Base-by-base conservation (phyloP, 1,140 invertebrate species). In the Drosophila lini region DNA sequence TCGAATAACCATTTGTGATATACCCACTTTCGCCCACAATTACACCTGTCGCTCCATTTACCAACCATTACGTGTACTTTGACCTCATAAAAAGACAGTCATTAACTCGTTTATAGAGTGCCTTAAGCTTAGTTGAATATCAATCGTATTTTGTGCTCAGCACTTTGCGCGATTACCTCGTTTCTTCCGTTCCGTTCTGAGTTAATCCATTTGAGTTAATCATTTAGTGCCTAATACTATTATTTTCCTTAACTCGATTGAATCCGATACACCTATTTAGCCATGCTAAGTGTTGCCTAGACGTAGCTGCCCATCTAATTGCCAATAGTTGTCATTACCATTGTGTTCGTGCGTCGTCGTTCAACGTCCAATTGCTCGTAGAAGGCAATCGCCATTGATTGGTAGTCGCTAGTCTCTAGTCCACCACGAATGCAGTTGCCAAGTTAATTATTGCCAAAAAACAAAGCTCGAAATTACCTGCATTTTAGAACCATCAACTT, bases 111-210 rank as follows among this genome's bases (percentile, higher is more conserved):
- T 47, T 59, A 61, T 61, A 55, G 47, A 78, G 63, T 40, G 68
- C 65, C 73, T 62, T 69, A 50, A 60, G 64, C 57, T 77, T 76
- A 71, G 38, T 74, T 64, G 58, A 75, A 68, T 57, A 68, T 48
- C 28, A 78, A 81, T 69, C 50, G 61, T 86, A 62, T 59, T 59
- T 74, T 71, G 75, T 70, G 78, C 82, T 81, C 80, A 64, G 70
- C 65, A 75, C 85, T 77, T 68, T 62, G 28, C 71, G 80, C 77
- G 63, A 53, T 15, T 80, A 80, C 16, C 57, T 79, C 8, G 42
- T 79, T 28, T 50, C 19, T 55, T 55, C 19, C 52, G 52, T 50
- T 71, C 55, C 52, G 19, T 64, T 50, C 45, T 59, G 28, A 64
- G 64, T 69, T 86, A 61, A 48, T 47, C 16, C 19, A 44, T 63